Evolutionary conservation across 2,797 vertebrate genomes (phyloP).

Genomic region (Acrossocheilus fasciatus): DNA sequence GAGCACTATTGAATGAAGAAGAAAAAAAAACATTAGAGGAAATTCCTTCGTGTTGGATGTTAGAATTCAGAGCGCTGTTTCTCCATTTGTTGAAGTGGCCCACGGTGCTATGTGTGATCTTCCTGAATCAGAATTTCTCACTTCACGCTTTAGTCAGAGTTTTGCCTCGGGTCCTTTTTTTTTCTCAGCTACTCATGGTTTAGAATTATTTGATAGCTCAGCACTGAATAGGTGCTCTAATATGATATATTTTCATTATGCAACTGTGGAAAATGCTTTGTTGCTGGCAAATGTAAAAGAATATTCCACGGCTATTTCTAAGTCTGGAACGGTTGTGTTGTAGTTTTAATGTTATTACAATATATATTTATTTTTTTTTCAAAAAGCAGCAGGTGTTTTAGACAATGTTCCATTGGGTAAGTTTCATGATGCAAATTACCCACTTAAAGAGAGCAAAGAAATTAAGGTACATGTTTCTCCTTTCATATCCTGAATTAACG

Average conservation of each 20-base stretch:
- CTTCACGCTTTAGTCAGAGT: constrained; percentile 43
- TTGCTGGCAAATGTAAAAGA: constrained; percentile 12
- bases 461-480: neutral
- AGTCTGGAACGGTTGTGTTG: neutral
- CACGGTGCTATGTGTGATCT: constrained; percentile 33
- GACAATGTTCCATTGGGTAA: neutral
- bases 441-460: constrained; percentile 17
- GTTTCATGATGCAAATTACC: neutral
- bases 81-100: constrained; percentile 39
- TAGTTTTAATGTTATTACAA: neutral
- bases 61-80: constrained; percentile 26
- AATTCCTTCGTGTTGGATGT: constrained; percentile 12
- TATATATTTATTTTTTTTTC: neutral
- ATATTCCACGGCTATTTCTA: neutral
- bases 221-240: constrained; percentile 41
- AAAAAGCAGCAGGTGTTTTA: neutral
- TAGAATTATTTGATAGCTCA: constrained; percentile 44
- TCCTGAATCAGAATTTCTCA: constrained; percentile 44
- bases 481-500: neutral
- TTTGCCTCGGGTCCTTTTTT: constrained; percentile 29
- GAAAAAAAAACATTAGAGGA: neutral
- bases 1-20: neutral
- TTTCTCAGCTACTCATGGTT: constrained; percentile 4
- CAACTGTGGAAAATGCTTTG: constrained; percentile 38
- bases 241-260: constrained; percentile 38